These are phyloP conservation scores for Anolis apletophallus DNA, from an alignment of 2,797 vertebrate species.

Conservation along the genomic window DNA sequence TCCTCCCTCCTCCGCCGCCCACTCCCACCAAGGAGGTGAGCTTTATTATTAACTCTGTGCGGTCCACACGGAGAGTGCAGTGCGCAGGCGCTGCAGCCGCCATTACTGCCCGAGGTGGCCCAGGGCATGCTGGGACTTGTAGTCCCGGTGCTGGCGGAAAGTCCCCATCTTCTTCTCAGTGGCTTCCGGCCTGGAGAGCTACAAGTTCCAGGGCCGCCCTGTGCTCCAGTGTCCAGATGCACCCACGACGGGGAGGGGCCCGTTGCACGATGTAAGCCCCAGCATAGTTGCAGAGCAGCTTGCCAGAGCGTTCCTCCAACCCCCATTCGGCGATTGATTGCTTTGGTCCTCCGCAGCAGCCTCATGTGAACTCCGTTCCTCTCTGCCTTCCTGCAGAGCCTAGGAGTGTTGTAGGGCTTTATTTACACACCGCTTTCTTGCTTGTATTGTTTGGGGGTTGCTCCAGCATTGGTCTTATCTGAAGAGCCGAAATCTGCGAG, in stretches of 20 bases:
- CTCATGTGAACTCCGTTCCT: too few species aligned
- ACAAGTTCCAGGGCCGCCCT: conserved; percentile 64
- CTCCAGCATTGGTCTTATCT: too few species aligned
- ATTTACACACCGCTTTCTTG: too few species aligned
- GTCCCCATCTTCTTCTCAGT: conserved; percentile 26
- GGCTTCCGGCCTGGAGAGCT: conserved; percentile 61
- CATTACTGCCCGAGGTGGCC: conserved; percentile 67
- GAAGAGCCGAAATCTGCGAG: too few species aligned
- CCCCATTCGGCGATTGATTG: too few species aligned
- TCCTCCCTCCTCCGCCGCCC: conserved; percentile 81
- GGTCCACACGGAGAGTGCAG: conserved; percentile 89
- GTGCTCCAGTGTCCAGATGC: conserved; percentile 45
- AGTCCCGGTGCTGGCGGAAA: conserved; percentile 57
- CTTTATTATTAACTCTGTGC: conserved; percentile 88
- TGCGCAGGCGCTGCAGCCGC: conserved; percentile 86
- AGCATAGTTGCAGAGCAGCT: too few species aligned
- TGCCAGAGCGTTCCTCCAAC: too few species aligned
- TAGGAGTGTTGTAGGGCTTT: too few species aligned
- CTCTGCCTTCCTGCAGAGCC: too few species aligned
- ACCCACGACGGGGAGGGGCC: neutral
- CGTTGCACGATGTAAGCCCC: too few species aligned
- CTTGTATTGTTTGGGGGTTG: too few species aligned
- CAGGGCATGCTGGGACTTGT: conserved; percentile 76
- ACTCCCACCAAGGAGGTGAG: conserved; percentile 73
- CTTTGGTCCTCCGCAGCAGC: too few species aligned